Evolutionary conservation across 2,113 vertebrate species (phyloP).

Genomic region (Anguilla japonica): DNA sequence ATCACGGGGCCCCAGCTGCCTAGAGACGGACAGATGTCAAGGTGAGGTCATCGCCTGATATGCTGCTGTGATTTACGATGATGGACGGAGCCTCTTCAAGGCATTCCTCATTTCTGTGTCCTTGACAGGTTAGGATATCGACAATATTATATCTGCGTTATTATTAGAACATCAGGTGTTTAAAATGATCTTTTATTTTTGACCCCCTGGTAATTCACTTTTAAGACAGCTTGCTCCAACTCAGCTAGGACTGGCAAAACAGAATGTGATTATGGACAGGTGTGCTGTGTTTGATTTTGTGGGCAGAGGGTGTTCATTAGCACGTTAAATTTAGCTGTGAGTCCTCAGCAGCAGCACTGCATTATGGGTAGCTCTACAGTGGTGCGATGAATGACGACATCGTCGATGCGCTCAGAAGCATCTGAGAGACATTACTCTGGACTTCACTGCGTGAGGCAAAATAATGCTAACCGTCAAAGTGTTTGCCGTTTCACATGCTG

Average conservation of each 20-base stretch:
- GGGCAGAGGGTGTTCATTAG: not conserved
- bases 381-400: not conserved
- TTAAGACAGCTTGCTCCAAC: not conserved
- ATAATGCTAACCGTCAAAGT: no score
- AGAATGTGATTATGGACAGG: not conserved
- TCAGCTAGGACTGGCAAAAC: not conserved
- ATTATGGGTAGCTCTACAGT: not conserved
- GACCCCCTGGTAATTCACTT: not conserved
- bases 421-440: not conserved
- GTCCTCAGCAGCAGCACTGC: not conserved
- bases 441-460: not conserved
- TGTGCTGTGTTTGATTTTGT: not conserved
- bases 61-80: not conserved
- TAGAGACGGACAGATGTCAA: not conserved
- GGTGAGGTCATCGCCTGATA: not conserved
- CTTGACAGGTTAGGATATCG: not conserved
- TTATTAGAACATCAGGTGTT: not conserved
- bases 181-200: not conserved
- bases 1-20: not conserved
- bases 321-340: not conserved
- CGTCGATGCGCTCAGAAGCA: not conserved
- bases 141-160: not conserved
- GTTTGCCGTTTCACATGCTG: no score
- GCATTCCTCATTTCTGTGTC: not conserved
- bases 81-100: not conserved